Percentiles rank a stretch among this genome's conserved stretches.
phyloP scores from a whole-genome alignment of 2,888 invertebrate species.

The Busseola fusca region DNA sequence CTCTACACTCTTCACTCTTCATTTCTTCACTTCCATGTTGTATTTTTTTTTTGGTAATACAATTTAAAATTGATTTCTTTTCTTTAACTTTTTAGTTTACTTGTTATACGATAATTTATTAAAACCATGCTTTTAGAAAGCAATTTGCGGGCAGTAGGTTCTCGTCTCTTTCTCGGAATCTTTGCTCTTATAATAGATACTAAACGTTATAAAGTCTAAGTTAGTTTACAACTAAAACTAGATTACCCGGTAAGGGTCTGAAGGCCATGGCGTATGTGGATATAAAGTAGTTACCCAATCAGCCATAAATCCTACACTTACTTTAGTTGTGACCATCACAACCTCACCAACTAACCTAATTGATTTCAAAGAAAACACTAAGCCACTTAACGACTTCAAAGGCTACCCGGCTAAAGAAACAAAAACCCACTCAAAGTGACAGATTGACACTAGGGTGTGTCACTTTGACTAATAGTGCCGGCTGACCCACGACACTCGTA shows the following conservation, averaged over 20 bases:
- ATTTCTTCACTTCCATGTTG: too few relatives aligned
- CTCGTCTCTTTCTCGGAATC: background rate
- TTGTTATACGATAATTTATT: too few relatives aligned
- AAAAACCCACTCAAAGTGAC: slow-evolving; percentile 62
- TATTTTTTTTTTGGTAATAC: too few relatives aligned
- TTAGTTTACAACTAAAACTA: too few relatives aligned
- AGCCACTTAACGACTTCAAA: slow-evolving; percentile 20
- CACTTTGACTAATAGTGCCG: slow-evolving; percentile 56
- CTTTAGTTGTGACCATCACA: background rate
- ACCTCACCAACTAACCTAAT: slow-evolving; percentile 10
- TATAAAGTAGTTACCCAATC: too few relatives aligned
- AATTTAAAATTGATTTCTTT: too few relatives aligned
- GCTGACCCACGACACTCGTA: slow-evolving; percentile 56
- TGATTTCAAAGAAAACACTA: slow-evolving; percentile 45
- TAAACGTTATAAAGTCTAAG: too few relatives aligned
- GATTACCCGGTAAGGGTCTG: too few relatives aligned
- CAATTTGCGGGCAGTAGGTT: background rate
- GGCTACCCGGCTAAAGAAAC: slow-evolving; percentile 40
- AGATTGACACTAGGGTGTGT: slow-evolving; percentile 60
- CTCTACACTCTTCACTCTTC: too few relatives aligned
- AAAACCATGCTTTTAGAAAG: background rate
- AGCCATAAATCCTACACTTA: background rate
- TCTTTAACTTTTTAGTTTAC: too few relatives aligned
- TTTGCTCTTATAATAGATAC: background rate
- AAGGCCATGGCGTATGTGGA: too few relatives aligned